Evolutionary conservation across 2,888 invertebrate species (phyloP).

Genomic region (Drosophila leonis): DNA sequence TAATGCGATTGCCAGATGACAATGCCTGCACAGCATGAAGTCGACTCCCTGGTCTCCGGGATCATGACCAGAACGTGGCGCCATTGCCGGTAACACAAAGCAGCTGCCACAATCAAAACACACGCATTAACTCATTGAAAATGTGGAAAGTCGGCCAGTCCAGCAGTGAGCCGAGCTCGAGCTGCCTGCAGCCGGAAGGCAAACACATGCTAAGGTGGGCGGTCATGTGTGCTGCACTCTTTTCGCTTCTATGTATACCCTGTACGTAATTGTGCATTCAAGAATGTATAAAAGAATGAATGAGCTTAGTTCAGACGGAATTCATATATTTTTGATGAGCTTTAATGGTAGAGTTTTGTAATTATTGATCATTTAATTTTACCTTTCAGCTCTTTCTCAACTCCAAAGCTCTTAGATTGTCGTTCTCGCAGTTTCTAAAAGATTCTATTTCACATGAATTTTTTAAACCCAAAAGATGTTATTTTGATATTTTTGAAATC

Average conservation of each 20-base stretch:
- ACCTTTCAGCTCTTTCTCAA: no score
- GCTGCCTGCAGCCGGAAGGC: constrained; percentile 57
- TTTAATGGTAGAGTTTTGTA: no score
- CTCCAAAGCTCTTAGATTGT: no score
- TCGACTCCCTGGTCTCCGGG: background rate
- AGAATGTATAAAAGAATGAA: background rate
- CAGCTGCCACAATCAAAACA: constrained; percentile 51
- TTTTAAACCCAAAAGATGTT: no score
- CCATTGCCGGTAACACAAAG: constrained; percentile 18
- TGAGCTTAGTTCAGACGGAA: background rate
- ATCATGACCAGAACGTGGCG: constrained; percentile 1
- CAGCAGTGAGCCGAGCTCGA: background rate
- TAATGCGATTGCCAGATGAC: constrained; percentile 72
- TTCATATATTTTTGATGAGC: background rate
- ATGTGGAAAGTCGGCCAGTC: constrained; percentile 4
- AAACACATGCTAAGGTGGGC: constrained; percentile 61
- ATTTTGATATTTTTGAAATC: no score
- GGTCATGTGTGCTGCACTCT: constrained; percentile 1
- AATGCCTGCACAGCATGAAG: constrained; percentile 34
- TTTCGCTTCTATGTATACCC: constrained; percentile 5
- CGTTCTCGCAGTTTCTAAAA: no score
- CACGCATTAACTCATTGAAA: constrained; percentile 58
- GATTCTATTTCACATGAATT: no score
- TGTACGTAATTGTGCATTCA: background rate
- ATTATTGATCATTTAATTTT: background rate